A percentile compares a stretch with the other conserved stretches of the same genome.
Evolutionary conservation across 2,888 invertebrate genomes (phyloP).

Genomic region (Chaitophorus viminalis): DNA sequence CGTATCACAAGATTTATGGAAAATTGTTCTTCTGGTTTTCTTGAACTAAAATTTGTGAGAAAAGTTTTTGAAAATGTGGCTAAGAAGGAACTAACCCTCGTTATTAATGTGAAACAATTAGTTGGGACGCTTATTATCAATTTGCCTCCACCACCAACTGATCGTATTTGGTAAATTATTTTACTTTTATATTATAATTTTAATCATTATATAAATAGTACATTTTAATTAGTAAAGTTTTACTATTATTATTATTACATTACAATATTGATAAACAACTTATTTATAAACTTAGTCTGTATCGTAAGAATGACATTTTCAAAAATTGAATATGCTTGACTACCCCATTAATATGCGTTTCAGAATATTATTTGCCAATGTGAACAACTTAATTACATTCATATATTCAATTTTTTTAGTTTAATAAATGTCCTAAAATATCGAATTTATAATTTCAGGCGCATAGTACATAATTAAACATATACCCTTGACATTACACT

Average conservation of each 20-base stretch:
- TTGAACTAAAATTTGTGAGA: slow-evolving; percentile 87
- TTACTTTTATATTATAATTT: not conserved
- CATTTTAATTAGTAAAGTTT: slow-evolving; percentile 17
- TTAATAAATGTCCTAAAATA: too few relatives aligned
- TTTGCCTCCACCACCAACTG: slow-evolving; percentile 88
- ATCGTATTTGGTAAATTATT: slow-evolving; percentile 80
- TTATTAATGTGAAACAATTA: slow-evolving; percentile 83
- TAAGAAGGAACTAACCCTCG: slow-evolving; percentile 85
- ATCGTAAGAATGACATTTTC: too few relatives aligned
- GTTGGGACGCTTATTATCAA: slow-evolving; percentile 84
- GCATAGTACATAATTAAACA: too few relatives aligned
- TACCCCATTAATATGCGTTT: too few relatives aligned
- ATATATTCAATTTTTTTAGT: too few relatives aligned
- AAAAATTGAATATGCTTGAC: too few relatives aligned
- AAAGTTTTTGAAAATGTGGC: slow-evolving; percentile 90
- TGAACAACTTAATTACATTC: too few relatives aligned
- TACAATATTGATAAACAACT: too few relatives aligned
- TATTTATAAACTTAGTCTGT: too few relatives aligned
- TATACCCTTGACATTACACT: too few relatives aligned
- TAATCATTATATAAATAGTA: not conserved
- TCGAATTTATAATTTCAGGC: too few relatives aligned
- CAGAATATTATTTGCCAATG: too few relatives aligned
- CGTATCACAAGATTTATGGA: slow-evolving; percentile 69
- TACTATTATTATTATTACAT: not conserved
- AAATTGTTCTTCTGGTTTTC: slow-evolving; percentile 65